Evolutionary conservation across 2,797 vertebrate genomes (phyloP).

Genomic region (Sebastes variabilis): DNA sequence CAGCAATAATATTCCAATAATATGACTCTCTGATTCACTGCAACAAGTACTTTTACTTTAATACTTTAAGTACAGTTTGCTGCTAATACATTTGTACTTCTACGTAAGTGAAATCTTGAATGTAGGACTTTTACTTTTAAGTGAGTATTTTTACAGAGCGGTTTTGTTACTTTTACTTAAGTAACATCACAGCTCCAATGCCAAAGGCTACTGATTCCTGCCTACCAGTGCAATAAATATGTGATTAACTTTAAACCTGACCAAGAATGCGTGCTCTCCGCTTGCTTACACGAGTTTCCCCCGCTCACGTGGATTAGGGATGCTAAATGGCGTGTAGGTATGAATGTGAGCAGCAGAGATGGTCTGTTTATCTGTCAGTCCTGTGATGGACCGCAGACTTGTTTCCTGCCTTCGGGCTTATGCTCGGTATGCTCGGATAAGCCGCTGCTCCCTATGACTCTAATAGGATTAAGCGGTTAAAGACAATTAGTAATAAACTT

Average conservation of each 20-base stretch:
- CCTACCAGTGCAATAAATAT: not conserved
- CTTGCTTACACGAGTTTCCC: conserved; percentile 6
- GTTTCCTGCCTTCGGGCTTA: conserved; percentile 27
- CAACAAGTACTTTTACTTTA: not conserved
- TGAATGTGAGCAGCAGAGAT: not conserved
- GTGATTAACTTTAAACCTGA: not conserved
- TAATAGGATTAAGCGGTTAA: conserved; percentile 51
- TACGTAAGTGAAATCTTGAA: not conserved
- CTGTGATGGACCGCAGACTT: conserved; percentile 31
- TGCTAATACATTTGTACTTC: not conserved
- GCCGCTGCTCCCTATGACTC: conserved; percentile 29
- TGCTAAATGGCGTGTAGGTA: not conserved
- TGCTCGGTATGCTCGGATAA: conserved; percentile 30
- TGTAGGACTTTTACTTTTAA: no score
- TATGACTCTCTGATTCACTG: fast-evolving
- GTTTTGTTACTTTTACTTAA: not conserved
- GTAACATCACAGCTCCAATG: not conserved
- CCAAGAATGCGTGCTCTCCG: not conserved
- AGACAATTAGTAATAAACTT: conserved; percentile 61
- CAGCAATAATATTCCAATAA: not conserved
- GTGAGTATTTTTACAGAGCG: not conserved
- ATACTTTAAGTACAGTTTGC: not conserved
- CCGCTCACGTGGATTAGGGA: not conserved
- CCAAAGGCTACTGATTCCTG: not conserved
- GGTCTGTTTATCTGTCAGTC: conserved; percentile 14